phyloP scores from a whole-genome alignment of 1,140 invertebrate genomes.

The Colletes gigas region DNA sequence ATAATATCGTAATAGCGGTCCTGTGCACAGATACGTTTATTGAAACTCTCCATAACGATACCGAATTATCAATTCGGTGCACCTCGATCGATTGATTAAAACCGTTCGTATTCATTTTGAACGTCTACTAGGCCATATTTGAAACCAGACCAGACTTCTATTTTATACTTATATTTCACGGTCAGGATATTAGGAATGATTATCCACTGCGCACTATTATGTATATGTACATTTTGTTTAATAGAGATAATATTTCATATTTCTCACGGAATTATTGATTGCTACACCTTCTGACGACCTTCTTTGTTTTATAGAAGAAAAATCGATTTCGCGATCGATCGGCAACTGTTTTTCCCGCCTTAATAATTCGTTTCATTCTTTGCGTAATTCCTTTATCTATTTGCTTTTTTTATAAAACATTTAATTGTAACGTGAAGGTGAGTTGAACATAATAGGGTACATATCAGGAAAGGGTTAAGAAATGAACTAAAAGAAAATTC shows the following conservation, averaged over 20 bases:
- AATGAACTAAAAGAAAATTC: neutral
- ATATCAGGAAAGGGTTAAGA: neutral
- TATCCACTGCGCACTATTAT: conserved; percentile 67
- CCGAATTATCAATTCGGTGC: conserved; percentile 36
- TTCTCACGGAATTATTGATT: conserved; percentile 53
- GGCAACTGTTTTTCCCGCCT: no score
- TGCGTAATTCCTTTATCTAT: neutral
- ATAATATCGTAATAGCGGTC: conserved; percentile 17
- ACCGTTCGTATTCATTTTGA: conserved; percentile 34
- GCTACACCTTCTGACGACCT: neutral
- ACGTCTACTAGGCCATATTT: conserved; percentile 28
- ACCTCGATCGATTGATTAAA: conserved; percentile 37
- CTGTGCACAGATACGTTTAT: conserved; percentile 28
- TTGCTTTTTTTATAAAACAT: neutral
- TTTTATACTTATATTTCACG: conserved; percentile 68
- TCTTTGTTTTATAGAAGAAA: no score
- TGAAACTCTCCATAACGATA: conserved; percentile 31
- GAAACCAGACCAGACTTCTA: conserved; percentile 60
- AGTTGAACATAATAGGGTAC: neutral
- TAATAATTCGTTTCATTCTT: neutral
- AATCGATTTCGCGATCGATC: no score
- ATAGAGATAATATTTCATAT: conserved; percentile 69
- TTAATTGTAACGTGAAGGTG: neutral
- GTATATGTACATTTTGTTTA: conserved; percentile 68
- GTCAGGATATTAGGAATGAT: conserved; percentile 53